phyloP scores from a whole-genome alignment of 2,113 vertebrate genomes.

The Equus quagga region DNA sequence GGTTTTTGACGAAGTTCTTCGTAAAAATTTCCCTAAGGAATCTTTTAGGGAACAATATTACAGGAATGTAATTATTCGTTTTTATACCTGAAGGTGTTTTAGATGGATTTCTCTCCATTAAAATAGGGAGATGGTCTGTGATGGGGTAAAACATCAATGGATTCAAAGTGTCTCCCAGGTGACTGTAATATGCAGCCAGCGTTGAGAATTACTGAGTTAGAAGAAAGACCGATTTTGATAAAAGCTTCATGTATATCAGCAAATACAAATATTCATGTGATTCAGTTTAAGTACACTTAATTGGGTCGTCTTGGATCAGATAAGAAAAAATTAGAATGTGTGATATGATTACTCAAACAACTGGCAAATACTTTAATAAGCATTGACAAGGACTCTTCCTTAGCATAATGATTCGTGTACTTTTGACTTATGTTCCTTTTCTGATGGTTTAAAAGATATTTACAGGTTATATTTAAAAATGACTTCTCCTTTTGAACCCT shows the following conservation, averaged over 20 bases:
- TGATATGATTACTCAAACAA: neutral
- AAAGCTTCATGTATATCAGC: neutral
- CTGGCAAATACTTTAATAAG: neutral
- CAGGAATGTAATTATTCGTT: neutral
- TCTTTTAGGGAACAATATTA: neutral
- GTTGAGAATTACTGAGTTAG: neutral
- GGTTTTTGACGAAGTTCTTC: neutral
- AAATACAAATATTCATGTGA: neutral
- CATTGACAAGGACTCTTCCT: neutral
- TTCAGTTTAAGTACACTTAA: neutral
- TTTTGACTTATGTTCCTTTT: neutral
- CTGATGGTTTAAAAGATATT: neutral
- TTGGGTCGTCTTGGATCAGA: neutral
- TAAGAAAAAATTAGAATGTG: neutral
- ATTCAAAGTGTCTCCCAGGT: neutral
- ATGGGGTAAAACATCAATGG: neutral
- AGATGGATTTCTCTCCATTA: neutral
- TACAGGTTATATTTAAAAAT: conserved; percentile 11
- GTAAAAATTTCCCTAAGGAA: neutral
- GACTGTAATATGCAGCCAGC: neutral
- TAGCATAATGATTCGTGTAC: neutral
- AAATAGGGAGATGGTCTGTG: neutral
- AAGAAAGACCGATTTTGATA: neutral
- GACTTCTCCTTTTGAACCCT: neutral
- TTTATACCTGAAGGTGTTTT: neutral